Evolutionary conservation across 1,140 invertebrate genomes (phyloP).

Genomic region (Leptinotarsa lineolata): DNA sequence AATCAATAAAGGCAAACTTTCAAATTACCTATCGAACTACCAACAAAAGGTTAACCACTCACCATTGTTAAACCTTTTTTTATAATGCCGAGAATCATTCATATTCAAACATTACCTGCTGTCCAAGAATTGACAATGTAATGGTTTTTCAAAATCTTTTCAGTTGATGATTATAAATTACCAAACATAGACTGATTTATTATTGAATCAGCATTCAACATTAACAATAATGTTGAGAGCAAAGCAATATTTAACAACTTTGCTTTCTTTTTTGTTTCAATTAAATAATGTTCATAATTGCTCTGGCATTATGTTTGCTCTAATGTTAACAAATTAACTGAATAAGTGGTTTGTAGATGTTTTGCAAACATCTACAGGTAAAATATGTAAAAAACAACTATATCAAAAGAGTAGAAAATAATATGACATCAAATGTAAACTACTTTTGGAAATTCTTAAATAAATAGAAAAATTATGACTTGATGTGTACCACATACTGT

Average conservation of each 20-base stretch:
- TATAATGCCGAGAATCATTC: too few species aligned
- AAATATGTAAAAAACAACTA: neutral
- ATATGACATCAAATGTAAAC: neutral
- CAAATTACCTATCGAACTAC: too few species aligned
- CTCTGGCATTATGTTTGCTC: neutral
- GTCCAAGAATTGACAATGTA: neutral
- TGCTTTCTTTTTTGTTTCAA: neutral
- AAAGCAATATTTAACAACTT: neutral
- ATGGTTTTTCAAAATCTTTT: neutral
- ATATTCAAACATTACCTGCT: neutral
- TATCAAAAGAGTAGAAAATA: constrained; percentile 6
- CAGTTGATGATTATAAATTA: neutral
- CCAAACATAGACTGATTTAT: neutral
- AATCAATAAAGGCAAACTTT: too few species aligned
- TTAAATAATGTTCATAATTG: neutral
- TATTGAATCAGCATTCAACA: constrained; percentile 1
- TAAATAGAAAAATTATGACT: too few species aligned
- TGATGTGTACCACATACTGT: too few species aligned
- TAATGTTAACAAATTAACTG: neutral
- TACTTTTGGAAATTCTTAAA: too few species aligned
- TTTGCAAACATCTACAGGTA: neutral
- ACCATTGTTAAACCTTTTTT: too few species aligned
- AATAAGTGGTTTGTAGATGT: neutral
- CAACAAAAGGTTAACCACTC: too few species aligned
- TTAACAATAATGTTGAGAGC: neutral